Evolutionary conservation across 2,888 invertebrate species (phyloP).

Genomic region (Trachelus stipa): DNA sequence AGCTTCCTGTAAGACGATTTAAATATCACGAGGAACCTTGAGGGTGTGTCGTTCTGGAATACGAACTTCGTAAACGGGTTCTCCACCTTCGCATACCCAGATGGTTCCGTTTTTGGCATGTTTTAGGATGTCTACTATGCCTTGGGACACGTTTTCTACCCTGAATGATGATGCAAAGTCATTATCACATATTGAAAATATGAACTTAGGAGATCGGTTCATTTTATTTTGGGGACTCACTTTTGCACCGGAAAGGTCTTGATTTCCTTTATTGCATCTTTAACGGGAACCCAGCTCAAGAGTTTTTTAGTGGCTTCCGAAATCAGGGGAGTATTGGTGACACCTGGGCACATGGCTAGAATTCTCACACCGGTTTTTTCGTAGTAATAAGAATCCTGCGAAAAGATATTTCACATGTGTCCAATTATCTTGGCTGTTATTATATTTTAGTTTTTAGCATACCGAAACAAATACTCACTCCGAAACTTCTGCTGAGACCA

Average conservation of each 20-base stretch:
- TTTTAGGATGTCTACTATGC: conserved; percentile 53
- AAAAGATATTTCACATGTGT: no score
- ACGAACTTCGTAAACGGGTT: conserved; percentile 21
- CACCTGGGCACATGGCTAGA: conserved; percentile 61
- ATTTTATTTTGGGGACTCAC: conserved; percentile 21
- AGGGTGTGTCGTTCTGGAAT: conserved; percentile 17
- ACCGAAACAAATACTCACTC: conserved; percentile 37
- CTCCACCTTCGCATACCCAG: conserved; percentile 60
- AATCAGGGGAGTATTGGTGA: conserved; percentile 57
- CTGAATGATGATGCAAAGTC: conserved; percentile 20
- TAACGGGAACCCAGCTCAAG: conserved; percentile 36
- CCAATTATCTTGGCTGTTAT: neutral
- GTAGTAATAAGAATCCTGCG: conserved; percentile 51
- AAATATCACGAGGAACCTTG: conserved; percentile 7
- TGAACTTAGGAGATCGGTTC: no score
- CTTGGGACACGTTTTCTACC: conserved; percentile 54
- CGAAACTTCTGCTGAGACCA: conserved; percentile 69
- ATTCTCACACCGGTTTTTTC: conserved; percentile 60
- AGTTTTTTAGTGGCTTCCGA: conserved; percentile 47
- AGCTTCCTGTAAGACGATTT: no score
- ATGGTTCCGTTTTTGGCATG: conserved; percentile 55
- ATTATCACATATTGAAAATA: no score
- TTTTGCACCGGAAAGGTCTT: conserved; percentile 27
- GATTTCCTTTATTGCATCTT: conserved; percentile 21
- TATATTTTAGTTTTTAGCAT: no score